Percentiles rank a stretch among this genome's conserved stretches.
These are phyloP conservation scores for Trachelus tabidus DNA, from an alignment of 2,888 invertebrate genomes.

Conservation along the genomic window DNA sequence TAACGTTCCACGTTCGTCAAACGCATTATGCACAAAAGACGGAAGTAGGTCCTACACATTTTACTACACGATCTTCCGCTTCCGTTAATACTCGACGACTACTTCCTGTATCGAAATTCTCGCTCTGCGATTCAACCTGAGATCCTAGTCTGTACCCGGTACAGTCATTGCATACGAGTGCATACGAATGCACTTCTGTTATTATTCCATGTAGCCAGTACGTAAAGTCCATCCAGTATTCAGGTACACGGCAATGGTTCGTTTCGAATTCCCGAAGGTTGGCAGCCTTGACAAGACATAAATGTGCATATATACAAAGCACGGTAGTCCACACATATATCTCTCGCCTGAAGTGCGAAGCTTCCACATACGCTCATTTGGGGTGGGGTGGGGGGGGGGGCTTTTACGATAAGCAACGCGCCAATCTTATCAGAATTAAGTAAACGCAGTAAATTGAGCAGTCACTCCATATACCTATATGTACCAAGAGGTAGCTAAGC, in stretches of 20 bases:
- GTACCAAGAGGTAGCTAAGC: background rate
- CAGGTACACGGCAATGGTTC: background rate
- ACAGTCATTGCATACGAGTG: background rate
- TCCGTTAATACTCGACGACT: background rate
- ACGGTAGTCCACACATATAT: background rate
- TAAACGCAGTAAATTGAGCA: background rate
- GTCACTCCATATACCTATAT: too few relatives aligned
- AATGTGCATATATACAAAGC: background rate
- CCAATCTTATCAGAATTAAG: background rate
- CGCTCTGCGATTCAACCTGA: background rate
- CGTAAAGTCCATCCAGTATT: background rate
- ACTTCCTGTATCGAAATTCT: background rate
- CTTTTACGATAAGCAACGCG: background rate
- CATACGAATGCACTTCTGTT: background rate
- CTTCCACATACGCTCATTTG: background rate
- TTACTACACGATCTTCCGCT: background rate
- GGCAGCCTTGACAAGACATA: background rate
- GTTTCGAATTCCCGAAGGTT: constrained; percentile 1
- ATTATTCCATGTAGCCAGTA: background rate
- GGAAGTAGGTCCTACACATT: background rate
- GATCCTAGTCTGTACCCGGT: background rate
- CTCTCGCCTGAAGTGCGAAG: background rate
- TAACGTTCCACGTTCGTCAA: background rate
- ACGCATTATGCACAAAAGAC: background rate
- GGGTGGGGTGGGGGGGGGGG: too few relatives aligned